Evolutionary conservation across 2,113 vertebrate species (phyloP), one percentile per base, ranked within the genome.

Genomic region (Psittacula cyanocephala): DNA sequence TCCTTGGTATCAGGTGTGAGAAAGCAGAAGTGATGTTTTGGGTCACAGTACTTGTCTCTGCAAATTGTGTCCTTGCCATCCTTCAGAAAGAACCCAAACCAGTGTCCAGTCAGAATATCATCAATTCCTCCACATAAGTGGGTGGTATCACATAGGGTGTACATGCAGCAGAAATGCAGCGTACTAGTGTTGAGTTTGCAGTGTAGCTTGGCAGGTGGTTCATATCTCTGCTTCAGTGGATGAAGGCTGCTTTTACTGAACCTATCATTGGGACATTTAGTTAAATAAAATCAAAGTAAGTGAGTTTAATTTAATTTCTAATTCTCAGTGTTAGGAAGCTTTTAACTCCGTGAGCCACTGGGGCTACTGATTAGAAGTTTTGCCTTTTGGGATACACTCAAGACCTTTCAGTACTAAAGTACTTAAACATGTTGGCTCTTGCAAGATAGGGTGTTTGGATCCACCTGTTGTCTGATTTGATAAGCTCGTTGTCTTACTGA

Each of bases 141-240:
- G 39, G 29, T 44, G 7, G 4, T 8, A 4, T 16, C 11, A 3
- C 17, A 41, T 15, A 4, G 59, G 18, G 59, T 16, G 37, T 41
- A 2, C 0, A 0, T 0, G 50, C 35, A 49, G 18, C 53, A 67
- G 62, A 52, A 69, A 52, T 13, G 39, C 43, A 35, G 47, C 0
- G 2, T 63, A 4, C 43, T 33, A 19, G 5, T 35, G 35, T 25
- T 53, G 37, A 25, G 14, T 33, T 24, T 39, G n/a, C 35, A 1
- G 22, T 53, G 37, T 2, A 43, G 46, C n/a, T 57, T 53, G 37
- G 47, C 46, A 41, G 53, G 53, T 25, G 47, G 29, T 35, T 81
- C 31, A 0, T 10, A 13, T 41, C 24, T 3, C 14, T 49, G 46
- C 79, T 53, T 49, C 50, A 15, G 78, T 7, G 57, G 24, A 6